phyloP scores from a whole-genome alignment of 2,113 vertebrate genomes.

The Onychostruthus taczanowskii region DNA sequence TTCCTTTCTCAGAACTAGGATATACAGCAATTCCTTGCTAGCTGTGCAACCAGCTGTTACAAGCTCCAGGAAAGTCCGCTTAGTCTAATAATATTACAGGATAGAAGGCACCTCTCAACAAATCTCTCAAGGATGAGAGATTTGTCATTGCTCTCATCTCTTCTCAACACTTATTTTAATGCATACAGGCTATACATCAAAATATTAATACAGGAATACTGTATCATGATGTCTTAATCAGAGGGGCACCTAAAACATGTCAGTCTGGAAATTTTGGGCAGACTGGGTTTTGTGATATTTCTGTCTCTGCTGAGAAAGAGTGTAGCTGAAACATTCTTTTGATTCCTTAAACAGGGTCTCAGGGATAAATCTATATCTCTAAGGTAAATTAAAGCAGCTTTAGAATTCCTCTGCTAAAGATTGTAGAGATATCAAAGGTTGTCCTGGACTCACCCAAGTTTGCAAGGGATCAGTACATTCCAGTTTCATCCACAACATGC shows the following conservation, averaged over 20 bases:
- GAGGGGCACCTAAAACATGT: background rate
- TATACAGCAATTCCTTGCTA: background rate
- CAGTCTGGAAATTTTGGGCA: background rate
- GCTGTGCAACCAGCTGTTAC: background rate
- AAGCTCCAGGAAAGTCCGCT: background rate
- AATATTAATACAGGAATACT: background rate
- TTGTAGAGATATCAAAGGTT: background rate
- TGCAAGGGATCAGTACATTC: background rate
- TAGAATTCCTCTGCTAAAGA: background rate
- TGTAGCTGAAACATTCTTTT: background rate
- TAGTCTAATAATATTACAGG: background rate
- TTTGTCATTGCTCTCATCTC: background rate
- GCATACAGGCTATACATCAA: background rate
- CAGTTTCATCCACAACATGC: background rate
- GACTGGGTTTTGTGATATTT: background rate
- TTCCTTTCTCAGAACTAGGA: background rate
- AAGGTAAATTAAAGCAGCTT: background rate
- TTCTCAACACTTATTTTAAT: background rate
- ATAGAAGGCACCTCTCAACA: background rate
- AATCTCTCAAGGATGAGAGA: background rate
- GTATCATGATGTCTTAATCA: background rate
- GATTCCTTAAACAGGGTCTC: background rate
- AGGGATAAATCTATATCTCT: background rate
- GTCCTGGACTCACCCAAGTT: background rate
- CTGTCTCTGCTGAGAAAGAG: background rate